A percentile compares a stretch with the other conserved stretches of the same genome.
These are phyloP conservation scores for Drosophila virilis DNA, from an alignment of 1,140 invertebrate species.

Conservation along the genomic window DNA sequence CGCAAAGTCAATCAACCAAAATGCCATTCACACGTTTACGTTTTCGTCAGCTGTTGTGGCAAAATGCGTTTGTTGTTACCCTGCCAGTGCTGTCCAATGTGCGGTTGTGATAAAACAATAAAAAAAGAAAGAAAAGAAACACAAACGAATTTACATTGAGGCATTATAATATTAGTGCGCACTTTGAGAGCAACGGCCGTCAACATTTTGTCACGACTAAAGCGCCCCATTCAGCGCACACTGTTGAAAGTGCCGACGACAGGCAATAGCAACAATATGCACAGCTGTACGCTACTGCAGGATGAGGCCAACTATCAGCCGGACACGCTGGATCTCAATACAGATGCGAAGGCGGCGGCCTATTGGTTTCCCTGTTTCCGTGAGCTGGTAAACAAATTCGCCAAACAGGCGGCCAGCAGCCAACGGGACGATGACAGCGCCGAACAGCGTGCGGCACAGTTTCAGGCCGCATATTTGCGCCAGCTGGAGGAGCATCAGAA, in stretches of 20 bases:
- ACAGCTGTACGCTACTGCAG: slow-evolving; percentile 82
- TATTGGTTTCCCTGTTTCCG: slow-evolving; percentile 98
- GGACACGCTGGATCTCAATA: slow-evolving; percentile 94
- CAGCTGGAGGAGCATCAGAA: slow-evolving; percentile 90
- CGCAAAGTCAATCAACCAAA: no score
- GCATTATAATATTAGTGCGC: slow-evolving; percentile 47
- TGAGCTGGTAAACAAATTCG: slow-evolving; percentile 91
- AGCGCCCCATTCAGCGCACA: slow-evolving; percentile 32
- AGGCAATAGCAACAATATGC: slow-evolving; percentile 36
- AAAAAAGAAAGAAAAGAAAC: slow-evolving; percentile 17
- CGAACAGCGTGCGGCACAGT: slow-evolving; percentile 91
- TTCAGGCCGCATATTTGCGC: slow-evolving; percentile 93
- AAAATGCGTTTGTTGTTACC: slow-evolving; percentile 50
- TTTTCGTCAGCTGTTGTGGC: slow-evolving; percentile 32
- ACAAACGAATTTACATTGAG: slow-evolving; percentile 30
- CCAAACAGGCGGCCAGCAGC: slow-evolving; percentile 90
- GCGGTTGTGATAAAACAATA: slow-evolving; percentile 40
- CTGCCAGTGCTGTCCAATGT: slow-evolving; percentile 48
- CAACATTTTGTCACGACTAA: slow-evolving; percentile 45
- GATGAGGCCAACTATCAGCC: slow-evolving; percentile 89
- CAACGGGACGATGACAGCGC: slow-evolving; percentile 90
- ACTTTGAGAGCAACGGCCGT: slow-evolving; percentile 28
- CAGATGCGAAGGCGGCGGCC: slow-evolving; percentile 93
- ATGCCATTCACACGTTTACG: slow-evolving; percentile 33
- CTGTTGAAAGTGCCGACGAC: slow-evolving; percentile 32